Evolutionary conservation across 1,140 invertebrate genomes (phyloP).

Genomic region (Brachionus calyciflorus): DNA sequence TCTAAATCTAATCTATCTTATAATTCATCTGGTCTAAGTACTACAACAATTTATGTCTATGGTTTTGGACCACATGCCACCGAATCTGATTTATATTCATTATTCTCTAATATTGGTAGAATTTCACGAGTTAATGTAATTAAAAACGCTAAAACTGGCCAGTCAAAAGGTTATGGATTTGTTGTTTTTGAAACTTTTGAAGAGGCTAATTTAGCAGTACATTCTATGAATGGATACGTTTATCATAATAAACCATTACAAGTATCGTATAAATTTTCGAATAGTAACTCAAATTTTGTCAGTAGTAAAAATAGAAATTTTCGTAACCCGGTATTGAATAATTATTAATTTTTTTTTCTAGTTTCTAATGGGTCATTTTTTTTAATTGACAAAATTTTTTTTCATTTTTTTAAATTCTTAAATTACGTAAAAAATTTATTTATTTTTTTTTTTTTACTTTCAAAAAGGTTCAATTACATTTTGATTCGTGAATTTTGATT

Average conservation of each 20-base stretch:
- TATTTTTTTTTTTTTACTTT: neutral
- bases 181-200: conserved; percentile 35
- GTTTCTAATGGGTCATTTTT: neutral
- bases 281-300: conserved; percentile 20
- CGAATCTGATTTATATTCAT: conserved; percentile 7
- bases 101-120: conserved; percentile 37
- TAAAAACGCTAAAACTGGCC: conserved; percentile 10
- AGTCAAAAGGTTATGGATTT: conserved; percentile 45
- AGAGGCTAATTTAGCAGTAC: conserved; percentile 37
- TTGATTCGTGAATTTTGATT: conserved; percentile 1
- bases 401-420: neutral
- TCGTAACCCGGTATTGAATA: neutral
- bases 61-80: conserved; percentile 34
- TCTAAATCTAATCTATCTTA: no score
- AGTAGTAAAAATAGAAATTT: neutral
- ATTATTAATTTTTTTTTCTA: neutral
- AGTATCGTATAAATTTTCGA: conserved; percentile 36
- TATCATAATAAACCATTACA: conserved; percentile 29
- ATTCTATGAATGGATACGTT: conserved; percentile 42
- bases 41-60: conserved; percentile 46
- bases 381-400: conserved; percentile 35
- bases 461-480: conserved; percentile 27
- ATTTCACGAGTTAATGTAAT: conserved; percentile 36
- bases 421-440: no score
- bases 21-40: neutral